phyloP scores from a whole-genome alignment of 53 echinoderm and acorn worm species.

The Mesocentrotus franciscanus region DNA sequence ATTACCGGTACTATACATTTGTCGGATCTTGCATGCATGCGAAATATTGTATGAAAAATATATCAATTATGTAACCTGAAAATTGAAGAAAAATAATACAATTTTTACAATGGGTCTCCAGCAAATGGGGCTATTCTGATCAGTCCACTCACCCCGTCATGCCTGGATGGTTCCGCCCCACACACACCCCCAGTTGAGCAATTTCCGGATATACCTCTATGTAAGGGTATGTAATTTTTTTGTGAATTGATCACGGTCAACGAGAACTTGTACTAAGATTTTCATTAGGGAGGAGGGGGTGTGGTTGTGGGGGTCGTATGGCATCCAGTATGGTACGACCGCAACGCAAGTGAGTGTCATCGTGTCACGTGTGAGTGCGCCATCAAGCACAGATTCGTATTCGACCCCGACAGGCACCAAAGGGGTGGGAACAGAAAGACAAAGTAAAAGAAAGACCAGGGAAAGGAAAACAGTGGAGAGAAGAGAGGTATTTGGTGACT shows the following conservation, averaged over 20 bases:
- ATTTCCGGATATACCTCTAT: background rate
- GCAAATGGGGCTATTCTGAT: too few species aligned
- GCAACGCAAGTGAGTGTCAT: background rate
- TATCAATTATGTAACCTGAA: too few species aligned
- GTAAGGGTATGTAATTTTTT: too few species aligned
- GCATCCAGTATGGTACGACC: background rate
- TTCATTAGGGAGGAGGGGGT: background rate
- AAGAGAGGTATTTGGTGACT: conserved; percentile 37
- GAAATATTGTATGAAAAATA: too few species aligned
- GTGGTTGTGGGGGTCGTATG: background rate
- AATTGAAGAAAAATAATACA: too few species aligned
- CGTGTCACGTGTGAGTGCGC: conserved; percentile 10
- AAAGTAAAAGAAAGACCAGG: background rate
- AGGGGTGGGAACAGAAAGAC: background rate
- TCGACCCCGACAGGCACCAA: conserved; percentile 36
- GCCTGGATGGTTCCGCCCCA: background rate
- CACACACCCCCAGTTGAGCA: background rate
- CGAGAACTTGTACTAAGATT: background rate
- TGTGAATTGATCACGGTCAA: background rate
- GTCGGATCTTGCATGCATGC: too few species aligned
- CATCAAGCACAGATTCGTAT: background rate
- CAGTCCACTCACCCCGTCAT: too few species aligned
- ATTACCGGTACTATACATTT: too few species aligned
- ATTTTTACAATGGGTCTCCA: too few species aligned
- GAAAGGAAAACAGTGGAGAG: conserved; percentile 5